A percentile compares a stretch with the other conserved stretches of the same genome.
Evolutionary conservation across 2,113 vertebrate species (phyloP).

Genomic region (Sinocyclocheilus maitianheensis): DNA sequence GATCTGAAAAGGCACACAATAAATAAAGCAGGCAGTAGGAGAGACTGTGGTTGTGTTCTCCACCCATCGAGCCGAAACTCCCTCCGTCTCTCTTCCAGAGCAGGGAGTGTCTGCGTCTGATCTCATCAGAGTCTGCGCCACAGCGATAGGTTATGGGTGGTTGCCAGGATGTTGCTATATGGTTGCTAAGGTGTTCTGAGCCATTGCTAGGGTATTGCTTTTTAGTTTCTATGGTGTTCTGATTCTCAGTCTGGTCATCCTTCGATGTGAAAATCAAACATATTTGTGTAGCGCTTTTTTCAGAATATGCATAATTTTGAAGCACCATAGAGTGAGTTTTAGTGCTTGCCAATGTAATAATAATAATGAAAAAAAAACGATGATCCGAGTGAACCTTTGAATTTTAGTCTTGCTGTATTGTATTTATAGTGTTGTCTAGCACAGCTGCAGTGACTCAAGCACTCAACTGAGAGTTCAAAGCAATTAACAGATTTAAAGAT

Average conservation of each 20-base stretch:
- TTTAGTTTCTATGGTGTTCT: not conserved
- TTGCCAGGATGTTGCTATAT: not conserved
- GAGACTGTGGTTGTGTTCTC: conserved; percentile 34
- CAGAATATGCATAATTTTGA: no score
- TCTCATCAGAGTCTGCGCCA: conserved; percentile 29
- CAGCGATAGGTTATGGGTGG: not conserved
- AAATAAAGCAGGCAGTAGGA: conserved; percentile 51
- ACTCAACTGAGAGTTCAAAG: not conserved
- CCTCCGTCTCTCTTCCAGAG: conserved; percentile 12
- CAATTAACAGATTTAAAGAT: not conserved
- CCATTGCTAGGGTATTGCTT: not conserved
- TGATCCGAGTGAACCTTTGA: not conserved
- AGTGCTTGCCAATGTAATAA: not conserved
- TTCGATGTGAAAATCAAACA: no score
- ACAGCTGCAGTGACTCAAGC: not conserved
- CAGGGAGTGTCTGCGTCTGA: conserved; percentile 31
- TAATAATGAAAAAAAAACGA: no score
- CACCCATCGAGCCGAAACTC: conserved; percentile 18
- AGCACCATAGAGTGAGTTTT: not conserved
- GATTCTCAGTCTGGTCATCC: not conserved
- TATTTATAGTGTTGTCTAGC: no score
- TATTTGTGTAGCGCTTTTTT: no score
- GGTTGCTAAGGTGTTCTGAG: not conserved
- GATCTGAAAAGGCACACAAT: conserved; percentile 47
- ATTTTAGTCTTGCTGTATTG: no score